These are phyloP conservation scores for Aspidoscelis tigris DNA, from an alignment of 2,113 vertebrate genomes.

Conservation along the genomic window DNA sequence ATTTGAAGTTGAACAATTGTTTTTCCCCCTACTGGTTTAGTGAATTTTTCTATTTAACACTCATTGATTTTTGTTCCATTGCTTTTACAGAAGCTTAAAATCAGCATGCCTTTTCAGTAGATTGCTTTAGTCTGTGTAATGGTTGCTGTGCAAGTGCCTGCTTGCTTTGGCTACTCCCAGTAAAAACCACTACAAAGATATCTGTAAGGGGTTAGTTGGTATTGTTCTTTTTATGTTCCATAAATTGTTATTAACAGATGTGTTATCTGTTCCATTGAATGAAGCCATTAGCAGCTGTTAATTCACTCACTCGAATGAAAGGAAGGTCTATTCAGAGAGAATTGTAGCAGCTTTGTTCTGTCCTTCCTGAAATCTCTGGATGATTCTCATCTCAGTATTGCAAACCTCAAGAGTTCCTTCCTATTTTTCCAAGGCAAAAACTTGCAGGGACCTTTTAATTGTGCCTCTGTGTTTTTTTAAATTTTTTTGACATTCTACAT, in stretches of 20 bases:
- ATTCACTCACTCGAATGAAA: background rate
- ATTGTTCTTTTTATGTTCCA: background rate
- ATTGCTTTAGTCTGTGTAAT: background rate
- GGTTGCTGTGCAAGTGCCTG: background rate
- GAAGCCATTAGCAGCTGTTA: background rate
- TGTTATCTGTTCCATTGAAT: background rate
- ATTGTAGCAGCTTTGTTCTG: background rate
- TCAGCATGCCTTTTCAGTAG: background rate
- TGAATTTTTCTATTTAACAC: background rate
- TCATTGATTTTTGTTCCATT: constrained; percentile 1
- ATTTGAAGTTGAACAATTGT: constrained; percentile 2
- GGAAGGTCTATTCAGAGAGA: background rate
- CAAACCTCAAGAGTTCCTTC: too few species aligned
- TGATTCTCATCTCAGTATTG: too few species aligned
- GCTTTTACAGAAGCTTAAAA: constrained; percentile 7
- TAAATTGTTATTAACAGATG: background rate
- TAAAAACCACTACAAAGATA: background rate
- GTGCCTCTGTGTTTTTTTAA: too few species aligned
- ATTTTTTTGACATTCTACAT: too few species aligned
- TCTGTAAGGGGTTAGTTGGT: background rate
- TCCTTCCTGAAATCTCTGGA: background rate
- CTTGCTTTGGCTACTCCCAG: background rate
- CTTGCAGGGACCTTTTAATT: too few species aligned
- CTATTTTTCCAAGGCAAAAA: too few species aligned
- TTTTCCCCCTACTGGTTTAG: constrained; percentile 9